Percentiles rank a stretch among this genome's conserved stretches.
These are phyloP conservation scores for Arctopsyche grandis DNA, from an alignment of 1,140 invertebrate species.

Conservation along the genomic window DNA sequence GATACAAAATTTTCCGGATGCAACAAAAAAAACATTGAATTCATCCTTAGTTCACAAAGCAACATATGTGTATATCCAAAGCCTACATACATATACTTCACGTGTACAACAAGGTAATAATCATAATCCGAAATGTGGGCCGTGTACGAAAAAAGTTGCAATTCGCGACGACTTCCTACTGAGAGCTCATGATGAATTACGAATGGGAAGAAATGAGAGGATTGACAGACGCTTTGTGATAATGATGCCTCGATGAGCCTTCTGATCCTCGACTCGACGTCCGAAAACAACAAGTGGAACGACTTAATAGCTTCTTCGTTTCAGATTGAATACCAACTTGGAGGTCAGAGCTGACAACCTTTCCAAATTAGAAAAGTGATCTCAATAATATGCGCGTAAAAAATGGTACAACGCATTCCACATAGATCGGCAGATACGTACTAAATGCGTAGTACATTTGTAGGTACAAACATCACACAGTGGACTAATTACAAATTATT, in stretches of 20 bases:
- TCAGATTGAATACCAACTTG: slow-evolving; percentile 31
- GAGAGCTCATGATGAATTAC: background rate
- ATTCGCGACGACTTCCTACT: background rate
- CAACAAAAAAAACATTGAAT: too few species aligned
- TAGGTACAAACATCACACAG: too few species aligned
- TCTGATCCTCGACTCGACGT: slow-evolving; percentile 3
- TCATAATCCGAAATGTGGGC: background rate
- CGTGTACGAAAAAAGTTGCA: background rate
- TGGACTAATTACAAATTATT: too few species aligned
- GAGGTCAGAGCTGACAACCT: slow-evolving; percentile 32
- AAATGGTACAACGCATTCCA: background rate
- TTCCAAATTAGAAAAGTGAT: slow-evolving; percentile 30
- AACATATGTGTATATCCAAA: background rate
- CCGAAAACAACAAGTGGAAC: slow-evolving; percentile 26
- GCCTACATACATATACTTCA: background rate
- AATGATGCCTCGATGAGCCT: background rate
- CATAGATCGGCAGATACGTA: background rate
- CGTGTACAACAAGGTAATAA: background rate
- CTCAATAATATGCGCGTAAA: slow-evolving; percentile 20
- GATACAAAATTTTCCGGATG: too few species aligned
- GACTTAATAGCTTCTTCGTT: slow-evolving; percentile 24
- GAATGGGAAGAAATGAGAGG: background rate
- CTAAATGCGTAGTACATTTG: too few species aligned
- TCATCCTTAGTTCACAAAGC: background rate
- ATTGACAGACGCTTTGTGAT: slow-evolving; percentile 6